A percentile compares a stretch with the other conserved stretches of the same genome.
Evolutionary conservation across 2,797 vertebrate genomes (phyloP).

Genomic region (Oreochromis mossambicus): DNA sequence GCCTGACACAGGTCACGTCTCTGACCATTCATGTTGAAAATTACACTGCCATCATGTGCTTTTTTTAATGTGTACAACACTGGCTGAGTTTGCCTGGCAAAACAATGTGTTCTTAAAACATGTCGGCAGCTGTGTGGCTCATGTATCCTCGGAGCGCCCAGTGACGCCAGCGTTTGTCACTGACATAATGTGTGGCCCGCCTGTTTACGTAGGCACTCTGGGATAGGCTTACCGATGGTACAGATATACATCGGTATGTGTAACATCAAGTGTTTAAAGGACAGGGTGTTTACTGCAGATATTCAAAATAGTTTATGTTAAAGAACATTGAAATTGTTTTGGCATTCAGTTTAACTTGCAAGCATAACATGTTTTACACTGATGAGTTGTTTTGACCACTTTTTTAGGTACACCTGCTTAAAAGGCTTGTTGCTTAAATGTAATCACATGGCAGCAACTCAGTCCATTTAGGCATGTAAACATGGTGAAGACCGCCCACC

Average conservation of each 20-base stretch:
- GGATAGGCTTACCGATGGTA: not conserved
- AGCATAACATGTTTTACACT: not conserved
- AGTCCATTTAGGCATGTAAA: not conserved
- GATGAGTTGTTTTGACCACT: not conserved
- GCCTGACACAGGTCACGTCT: not conserved
- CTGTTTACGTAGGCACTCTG: not conserved
- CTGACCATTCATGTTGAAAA: not conserved
- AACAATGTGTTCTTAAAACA: conserved; percentile 20
- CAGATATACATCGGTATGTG: not conserved
- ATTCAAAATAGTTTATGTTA: not conserved
- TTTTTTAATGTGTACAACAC: not conserved
- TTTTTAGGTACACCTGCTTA: not conserved
- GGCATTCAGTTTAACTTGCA: not conserved
- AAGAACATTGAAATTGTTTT: not conserved
- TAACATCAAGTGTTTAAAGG: not conserved
- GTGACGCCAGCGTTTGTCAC: not conserved
- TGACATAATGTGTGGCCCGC: not conserved
- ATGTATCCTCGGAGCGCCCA: conserved; percentile 17
- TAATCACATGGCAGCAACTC: not conserved
- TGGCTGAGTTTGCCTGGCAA: not conserved
- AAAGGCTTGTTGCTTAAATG: not conserved
- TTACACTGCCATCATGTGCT: not conserved
- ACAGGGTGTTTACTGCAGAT: not conserved
- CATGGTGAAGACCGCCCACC: not conserved
- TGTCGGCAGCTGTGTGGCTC: conserved; percentile 30